Base-by-base conservation (phyloP, 2,797 vertebrate species). In the Acipenser ruthenus region DNA sequence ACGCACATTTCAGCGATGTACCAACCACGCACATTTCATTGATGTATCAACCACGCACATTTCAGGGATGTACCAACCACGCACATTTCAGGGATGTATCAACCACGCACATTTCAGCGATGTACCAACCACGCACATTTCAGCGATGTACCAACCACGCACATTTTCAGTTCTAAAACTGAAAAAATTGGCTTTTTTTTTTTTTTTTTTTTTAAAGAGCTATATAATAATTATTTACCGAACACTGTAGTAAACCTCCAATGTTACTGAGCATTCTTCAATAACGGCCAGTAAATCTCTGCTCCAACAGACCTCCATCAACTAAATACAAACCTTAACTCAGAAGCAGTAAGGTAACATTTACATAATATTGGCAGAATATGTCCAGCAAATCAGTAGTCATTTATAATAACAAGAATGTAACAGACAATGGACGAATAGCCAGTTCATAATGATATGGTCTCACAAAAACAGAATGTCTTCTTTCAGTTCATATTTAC, bases 51-150 rank as follows among this genome's bases (percentile, higher is more conserved):
- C 78, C 79, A 86, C 82, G 78, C 80, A 78, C 79, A 73, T 64
- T 68, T 78, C n/a, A n/a, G n/a, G n/a, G n/a, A n/a, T n/a, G n/a
- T 66, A 76, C 80, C 79, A 79, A 86, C 78, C 79, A 86, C 82
- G 78, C 80, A 78, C 79, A 73, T 64, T 68, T 78, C n/a, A n/a
- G n/a, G n/a, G n/a, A n/a, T n/a, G n/a, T 66, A 76, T 80, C 79
- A 79, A 86, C 78, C 79, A 86, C 82, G 78, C 80, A 78, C 79
- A 73, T 64, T 68, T 78, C n/a, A n/a, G n/a, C n/a, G n/a, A n/a
- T n/a, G n/a, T 66, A 76, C 80, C 79, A 79, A 86, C 15, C 15
- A 18, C 15, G 1, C 15, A 18, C 15, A 18, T 18, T 18, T 18
- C 65, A 65, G 60, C 80, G 72, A 78, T 74, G 73, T 66, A 76